Base-by-base conservation (phyloP, 2,113 vertebrate genomes). In the Etheostoma spectabile region DNA sequence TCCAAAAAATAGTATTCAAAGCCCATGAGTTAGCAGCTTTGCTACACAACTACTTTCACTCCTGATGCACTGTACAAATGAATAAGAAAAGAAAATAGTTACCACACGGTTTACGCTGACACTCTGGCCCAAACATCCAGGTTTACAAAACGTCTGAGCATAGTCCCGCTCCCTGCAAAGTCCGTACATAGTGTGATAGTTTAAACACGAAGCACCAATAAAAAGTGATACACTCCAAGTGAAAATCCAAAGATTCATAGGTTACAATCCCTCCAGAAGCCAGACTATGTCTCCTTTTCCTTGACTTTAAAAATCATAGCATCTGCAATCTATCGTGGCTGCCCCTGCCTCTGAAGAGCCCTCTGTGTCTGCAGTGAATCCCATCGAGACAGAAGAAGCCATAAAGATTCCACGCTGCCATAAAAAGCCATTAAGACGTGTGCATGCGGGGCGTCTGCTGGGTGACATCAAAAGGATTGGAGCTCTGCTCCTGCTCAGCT, bases 351-450 rank as follows among this genome's bases (percentile, higher is more conserved):
- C 72, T 71, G 80, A 82, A 83, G 84, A 81, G 67, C 70, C 75
- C 62, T 78, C 83, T 81, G 82, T 88, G 82, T 72, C 81, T 83
- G 82, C 88, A 88, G 80, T 74, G 51, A 88, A 90, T 84, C 92
- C 88, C 92, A 91, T 87, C 89, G 84, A 93, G 87, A 82, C 53
- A 73, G 38, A 90, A 83, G 82, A 24, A 84, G 93, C 92, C 93
- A 94, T 95, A 95, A 95, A 95, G 93, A 95, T 94, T 95, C 94
- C 94, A 87, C 81, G 78, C 88, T 86, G 85, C 92, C 90, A 86
- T 95, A 95, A 95, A 95, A 92, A 88, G 85, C 93, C 92, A 93
- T 93, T 92, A 91, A 88, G 89, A 87, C 10, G 88, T 79, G 91
- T 90, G 88, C 91, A 92, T 77, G 86, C 88, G 83, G 84, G 89